Conservation (phyloP, 2,797 vertebrate species). For the Enteromius thamalakanensis region DNA sequence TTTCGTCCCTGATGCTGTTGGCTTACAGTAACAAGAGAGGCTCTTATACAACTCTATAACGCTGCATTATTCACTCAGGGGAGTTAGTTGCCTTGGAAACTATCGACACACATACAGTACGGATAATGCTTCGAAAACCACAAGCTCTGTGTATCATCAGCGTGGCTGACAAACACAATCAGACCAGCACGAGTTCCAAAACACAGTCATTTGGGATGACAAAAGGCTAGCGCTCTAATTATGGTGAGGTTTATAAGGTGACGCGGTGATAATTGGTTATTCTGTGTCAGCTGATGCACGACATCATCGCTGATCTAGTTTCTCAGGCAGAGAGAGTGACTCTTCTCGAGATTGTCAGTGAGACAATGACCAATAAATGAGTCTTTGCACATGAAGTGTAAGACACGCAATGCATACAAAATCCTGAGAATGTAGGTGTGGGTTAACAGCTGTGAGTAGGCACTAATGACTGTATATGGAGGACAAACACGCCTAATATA, state of each 20-base stretch:
- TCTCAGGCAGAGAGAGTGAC: neutral
- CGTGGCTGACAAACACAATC: slow-evolving; percentile 36
- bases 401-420: neutral
- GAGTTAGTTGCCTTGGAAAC: slow-evolving; percentile 24
- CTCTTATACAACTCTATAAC: slow-evolving; percentile 23
- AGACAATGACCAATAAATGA: slow-evolving; percentile 1
- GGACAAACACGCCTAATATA: neutral
- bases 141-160: neutral
- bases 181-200: slow-evolving; percentile 36
- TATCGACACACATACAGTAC: slow-evolving; percentile 1
- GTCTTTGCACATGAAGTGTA: neutral
- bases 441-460: slow-evolving; percentile 1
- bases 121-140: slow-evolving; percentile 12
- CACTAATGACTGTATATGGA: neutral
- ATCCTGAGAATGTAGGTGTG: neutral
- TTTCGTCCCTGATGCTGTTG: slow-evolving; percentile 11
- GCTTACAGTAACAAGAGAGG: slow-evolving; percentile 25
- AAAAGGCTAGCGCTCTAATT: slow-evolving; percentile 44
- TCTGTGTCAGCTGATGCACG: slow-evolving; percentile 32
- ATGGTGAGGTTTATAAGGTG: slow-evolving; percentile 37
- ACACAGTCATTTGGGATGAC: slow-evolving; percentile 37
- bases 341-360: neutral
- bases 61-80: slow-evolving; percentile 23
- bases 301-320: slow-evolving; percentile 53
- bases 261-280: slow-evolving; percentile 54